Conservation (phyloP, 2,113 vertebrate genomes). For the Orthonyx spaldingii region DNA sequence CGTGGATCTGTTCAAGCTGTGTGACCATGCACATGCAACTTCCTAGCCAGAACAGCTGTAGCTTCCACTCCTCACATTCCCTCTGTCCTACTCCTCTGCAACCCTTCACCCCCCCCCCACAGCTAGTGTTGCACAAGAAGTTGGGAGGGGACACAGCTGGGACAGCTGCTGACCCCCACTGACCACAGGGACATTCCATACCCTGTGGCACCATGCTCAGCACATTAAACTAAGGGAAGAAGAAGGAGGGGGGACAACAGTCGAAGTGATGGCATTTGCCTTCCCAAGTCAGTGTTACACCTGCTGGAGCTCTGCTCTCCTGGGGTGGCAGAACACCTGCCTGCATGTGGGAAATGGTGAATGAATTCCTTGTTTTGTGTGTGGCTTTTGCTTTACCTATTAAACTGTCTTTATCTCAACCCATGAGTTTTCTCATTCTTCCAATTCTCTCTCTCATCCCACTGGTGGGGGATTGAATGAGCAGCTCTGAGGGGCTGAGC, state of each 20-base stretch:
- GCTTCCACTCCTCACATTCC: background rate
- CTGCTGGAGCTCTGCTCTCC: background rate
- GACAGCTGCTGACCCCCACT: background rate
- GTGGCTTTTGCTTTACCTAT: background rate
- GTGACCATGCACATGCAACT: background rate
- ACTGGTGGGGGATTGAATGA: background rate
- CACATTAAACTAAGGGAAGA: background rate
- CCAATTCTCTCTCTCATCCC: background rate
- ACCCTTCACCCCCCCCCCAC: background rate
- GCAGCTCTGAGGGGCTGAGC: background rate
- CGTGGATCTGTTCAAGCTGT: rapidly evolving
- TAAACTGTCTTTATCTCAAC: background rate
- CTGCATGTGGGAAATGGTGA: background rate
- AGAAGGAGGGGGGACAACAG: rapidly evolving
- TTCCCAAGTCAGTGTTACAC: background rate
- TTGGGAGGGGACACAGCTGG: background rate
- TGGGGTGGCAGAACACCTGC: background rate
- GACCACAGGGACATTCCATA: background rate
- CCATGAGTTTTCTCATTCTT: background rate
- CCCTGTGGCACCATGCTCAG: background rate
- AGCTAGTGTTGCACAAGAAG: background rate
- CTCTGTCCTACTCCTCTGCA: background rate
- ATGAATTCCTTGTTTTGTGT: background rate
- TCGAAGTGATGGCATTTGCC: background rate
- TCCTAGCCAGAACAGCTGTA: background rate